These are phyloP conservation scores for Daboia siamensis DNA, from an alignment of 2,113 vertebrate species.

Conservation along the genomic window DNA sequence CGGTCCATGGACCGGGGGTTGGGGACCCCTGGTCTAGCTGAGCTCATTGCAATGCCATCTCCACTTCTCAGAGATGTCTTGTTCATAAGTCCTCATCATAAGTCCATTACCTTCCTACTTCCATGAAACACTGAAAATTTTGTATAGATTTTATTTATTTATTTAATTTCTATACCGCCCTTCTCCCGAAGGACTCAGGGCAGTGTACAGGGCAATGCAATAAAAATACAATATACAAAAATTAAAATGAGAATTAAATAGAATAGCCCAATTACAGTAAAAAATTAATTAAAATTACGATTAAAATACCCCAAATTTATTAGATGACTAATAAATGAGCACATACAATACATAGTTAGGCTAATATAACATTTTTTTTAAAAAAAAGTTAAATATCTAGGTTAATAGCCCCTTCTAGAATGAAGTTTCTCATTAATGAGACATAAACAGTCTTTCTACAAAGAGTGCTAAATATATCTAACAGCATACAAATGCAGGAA, in stretches of 20 bases:
- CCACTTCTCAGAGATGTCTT: not conserved
- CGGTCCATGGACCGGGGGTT: too few species aligned
- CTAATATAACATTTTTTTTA: not conserved
- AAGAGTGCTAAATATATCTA: not conserved
- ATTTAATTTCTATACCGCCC: too few species aligned
- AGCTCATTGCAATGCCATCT: not conserved
- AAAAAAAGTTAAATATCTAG: not conserved
- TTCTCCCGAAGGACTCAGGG: too few species aligned
- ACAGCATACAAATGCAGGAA: not conserved
- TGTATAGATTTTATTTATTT: too few species aligned
- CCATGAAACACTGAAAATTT: not conserved
- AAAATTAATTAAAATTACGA: too few species aligned
- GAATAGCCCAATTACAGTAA: too few species aligned
- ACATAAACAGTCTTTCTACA: not conserved
- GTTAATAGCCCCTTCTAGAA: not conserved
- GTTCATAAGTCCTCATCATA: not conserved
- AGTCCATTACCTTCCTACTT: not conserved
- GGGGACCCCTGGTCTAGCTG: not conserved
- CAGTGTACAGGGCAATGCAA: too few species aligned
- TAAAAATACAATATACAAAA: too few species aligned
- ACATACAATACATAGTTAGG: not conserved
- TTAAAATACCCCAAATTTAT: too few species aligned
- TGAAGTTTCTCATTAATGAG: not conserved
- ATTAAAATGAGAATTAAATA: too few species aligned
- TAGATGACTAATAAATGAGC: not conserved